Percentiles rank a stretch among this genome's conserved stretches.
Evolutionary conservation across 2,113 vertebrate genomes (phyloP).

Genomic region (Parus major): DNA sequence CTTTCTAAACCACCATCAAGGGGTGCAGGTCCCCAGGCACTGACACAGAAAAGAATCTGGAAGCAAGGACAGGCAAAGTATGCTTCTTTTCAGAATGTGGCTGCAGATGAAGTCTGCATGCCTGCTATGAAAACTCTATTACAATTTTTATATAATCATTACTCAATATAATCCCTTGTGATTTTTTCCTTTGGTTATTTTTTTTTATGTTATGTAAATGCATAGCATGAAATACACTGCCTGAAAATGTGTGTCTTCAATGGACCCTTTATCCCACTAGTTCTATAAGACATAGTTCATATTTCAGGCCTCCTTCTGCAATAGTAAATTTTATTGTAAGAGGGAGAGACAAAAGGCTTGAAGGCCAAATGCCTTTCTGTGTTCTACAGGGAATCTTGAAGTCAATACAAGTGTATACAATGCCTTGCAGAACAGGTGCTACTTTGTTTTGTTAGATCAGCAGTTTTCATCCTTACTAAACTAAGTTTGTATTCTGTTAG

Average conservation of each 20-base stretch:
- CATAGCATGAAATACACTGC: not conserved
- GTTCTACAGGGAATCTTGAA: not conserved
- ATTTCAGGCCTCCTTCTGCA: conserved; percentile 9
- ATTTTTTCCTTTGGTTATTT: conserved; percentile 13
- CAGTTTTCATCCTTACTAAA: not conserved
- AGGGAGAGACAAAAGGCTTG: not conserved
- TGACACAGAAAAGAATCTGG: fast-evolving
- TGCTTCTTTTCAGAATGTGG: not conserved
- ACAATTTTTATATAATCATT: conserved; percentile 60
- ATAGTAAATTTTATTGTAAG: conserved; percentile 33
- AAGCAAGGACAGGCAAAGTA: not conserved
- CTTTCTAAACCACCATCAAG: not conserved
- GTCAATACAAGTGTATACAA: not conserved
- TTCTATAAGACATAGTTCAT: conserved; percentile 7
- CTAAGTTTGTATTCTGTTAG: not conserved
- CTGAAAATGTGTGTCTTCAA: not conserved
- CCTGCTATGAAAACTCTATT: conserved; percentile 26
- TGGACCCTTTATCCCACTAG: not conserved
- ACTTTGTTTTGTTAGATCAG: not conserved
- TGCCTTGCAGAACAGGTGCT: not conserved
- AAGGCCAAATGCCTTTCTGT: not conserved
- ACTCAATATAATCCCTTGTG: conserved; percentile 53
- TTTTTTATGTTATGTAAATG: not conserved
- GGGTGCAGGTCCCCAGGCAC: not conserved
- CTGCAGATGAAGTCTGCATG: not conserved